phyloP scores from a whole-genome alignment of 2,797 vertebrate species.

The Taeniopygia guttata region DNA sequence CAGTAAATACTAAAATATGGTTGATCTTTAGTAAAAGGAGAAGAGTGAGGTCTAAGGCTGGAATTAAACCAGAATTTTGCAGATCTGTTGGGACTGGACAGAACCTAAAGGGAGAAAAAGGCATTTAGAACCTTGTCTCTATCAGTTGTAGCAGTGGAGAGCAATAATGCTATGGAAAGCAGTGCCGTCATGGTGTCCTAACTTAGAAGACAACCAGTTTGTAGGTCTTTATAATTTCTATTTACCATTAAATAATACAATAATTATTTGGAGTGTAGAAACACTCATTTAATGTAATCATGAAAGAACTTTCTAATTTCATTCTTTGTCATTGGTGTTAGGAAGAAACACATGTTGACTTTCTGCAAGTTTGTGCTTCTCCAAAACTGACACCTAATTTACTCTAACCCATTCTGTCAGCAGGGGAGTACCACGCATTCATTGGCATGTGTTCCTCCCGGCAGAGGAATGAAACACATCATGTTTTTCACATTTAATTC shows the following conservation, averaged over 20 bases:
- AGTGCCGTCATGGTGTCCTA: not conserved
- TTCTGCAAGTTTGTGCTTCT: not conserved
- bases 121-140: not conserved
- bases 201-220: not conserved
- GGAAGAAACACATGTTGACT: not conserved
- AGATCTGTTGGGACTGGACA: not conserved
- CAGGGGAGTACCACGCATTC: not conserved
- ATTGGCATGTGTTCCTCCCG: not conserved
- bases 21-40: not conserved
- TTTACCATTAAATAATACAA: not conserved
- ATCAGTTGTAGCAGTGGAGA: not conserved
- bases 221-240: not conserved
- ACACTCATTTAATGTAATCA: not conserved
- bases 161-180: not conserved
- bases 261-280: not conserved
- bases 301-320: not conserved
- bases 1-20: not conserved
- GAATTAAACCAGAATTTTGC: not conserved
- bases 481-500: conserved; percentile 29
- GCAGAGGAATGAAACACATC: not conserved
- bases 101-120: not conserved
- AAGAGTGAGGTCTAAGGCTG: not conserved
- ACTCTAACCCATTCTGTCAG: not conserved
- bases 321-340: not conserved
- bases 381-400: conserved; percentile 14